A percentile compares a stretch with the other conserved stretches of the same genome.
Conservation (phyloP, 1,140 invertebrate species). For the Drosophila mayri region DNA sequence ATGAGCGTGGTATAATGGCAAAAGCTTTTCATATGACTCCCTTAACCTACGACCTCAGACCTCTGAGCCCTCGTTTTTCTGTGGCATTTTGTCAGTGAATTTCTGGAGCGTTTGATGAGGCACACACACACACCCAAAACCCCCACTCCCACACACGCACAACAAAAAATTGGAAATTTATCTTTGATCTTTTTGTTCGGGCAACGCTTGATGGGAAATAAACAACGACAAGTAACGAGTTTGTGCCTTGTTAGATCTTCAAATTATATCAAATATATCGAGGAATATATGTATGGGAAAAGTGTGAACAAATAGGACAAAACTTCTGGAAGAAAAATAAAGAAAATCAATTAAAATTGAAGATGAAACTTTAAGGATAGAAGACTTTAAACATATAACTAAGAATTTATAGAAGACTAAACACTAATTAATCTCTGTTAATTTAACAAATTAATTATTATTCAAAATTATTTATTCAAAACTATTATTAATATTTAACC, state of each 20-base stretch:
- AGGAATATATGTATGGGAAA: not conserved
- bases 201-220: constrained; percentile 60
- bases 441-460: not conserved
- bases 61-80: not conserved
- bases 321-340: not conserved
- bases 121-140: constrained; percentile 18
- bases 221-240: constrained; percentile 55
- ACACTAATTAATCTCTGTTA: too few relatives aligned
- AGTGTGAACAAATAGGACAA: not conserved
- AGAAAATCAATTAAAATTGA: constrained; percentile 17
- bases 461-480: not conserved
- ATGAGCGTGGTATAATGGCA: constrained; percentile 71
- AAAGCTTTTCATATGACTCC: constrained; percentile 72
- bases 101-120: constrained; percentile 72
- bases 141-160: constrained; percentile 14
- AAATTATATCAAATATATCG: constrained; percentile 30
- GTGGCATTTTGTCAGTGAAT: constrained; percentile 68
- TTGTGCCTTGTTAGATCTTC: constrained; percentile 31
- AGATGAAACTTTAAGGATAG: not conserved
- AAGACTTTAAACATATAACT: too few relatives aligned
- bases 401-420: too few relatives aligned
- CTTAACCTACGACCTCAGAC: not conserved
- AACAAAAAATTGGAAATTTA: constrained; percentile 75
- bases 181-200: constrained; percentile 79
- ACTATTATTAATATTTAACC: not conserved